A percentile compares a stretch with the other conserved stretches of the same genome.
Evolutionary conservation across 53 echinoderm and acorn worm genomes (phyloP).

Genomic region (Paelopatides confundens): DNA sequence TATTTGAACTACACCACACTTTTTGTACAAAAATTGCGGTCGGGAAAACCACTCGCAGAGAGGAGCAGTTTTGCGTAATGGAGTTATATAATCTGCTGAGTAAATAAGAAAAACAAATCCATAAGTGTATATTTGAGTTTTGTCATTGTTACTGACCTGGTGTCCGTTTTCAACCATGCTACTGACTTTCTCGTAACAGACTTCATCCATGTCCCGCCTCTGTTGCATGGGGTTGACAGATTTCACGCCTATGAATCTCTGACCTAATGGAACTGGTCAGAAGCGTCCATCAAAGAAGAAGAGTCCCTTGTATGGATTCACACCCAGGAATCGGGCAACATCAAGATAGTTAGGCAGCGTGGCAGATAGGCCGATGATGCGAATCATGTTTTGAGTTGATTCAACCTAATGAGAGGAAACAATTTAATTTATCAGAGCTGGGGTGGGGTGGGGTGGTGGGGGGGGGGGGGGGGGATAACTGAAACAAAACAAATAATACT

Average conservation of each 20-base stretch:
- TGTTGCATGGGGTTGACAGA: conserved; percentile 84
- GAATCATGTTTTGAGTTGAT: conserved; percentile 96
- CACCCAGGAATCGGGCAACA: conserved; percentile 91
- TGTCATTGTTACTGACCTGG: conserved; percentile 76
- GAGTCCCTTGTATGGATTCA: conserved; percentile 92
- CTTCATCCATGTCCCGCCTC: conserved; percentile 87
- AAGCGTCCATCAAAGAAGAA: conserved; percentile 98
- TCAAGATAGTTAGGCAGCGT: conserved; percentile 98
- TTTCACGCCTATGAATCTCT: conserved; percentile 94
- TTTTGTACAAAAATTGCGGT: no score
- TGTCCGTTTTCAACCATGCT: conserved; percentile 86
- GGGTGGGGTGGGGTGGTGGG: no score
- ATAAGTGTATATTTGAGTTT: not conserved
- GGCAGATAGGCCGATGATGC: conserved; percentile 92
- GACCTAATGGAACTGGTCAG: conserved; percentile 90
- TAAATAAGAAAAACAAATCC: no score
- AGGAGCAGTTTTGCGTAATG: no score
- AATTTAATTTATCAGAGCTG: no score
- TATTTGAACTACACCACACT: no score
- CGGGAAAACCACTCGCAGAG: no score
- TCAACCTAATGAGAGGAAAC: conserved; percentile 75
- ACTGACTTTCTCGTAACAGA: conserved; percentile 94
- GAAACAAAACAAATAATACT: no score
- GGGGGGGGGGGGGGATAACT: no score
- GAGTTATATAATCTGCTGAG: no score